Percentiles rank a stretch among this genome's conserved stretches.
Conservation (phyloP, 2,113 vertebrate species). For the Xenotilapia caudafasciata region DNA sequence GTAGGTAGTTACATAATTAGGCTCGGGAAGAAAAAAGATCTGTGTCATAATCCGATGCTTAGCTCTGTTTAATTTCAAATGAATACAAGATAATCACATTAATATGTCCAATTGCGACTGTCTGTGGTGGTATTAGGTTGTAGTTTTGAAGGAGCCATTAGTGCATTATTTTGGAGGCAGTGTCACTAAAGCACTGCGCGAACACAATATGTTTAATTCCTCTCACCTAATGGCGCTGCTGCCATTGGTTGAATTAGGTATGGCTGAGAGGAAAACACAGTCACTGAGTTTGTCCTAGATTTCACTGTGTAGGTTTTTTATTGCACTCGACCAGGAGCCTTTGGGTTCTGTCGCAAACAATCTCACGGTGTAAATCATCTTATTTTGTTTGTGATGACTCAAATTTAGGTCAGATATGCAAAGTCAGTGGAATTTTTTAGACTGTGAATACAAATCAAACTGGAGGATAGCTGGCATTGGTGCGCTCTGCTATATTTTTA, state of each 20-base stretch:
- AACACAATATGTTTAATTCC: background rate
- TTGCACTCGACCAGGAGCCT: slow-evolving; percentile 24
- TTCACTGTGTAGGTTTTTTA: slow-evolving; percentile 28
- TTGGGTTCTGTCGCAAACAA: slow-evolving; percentile 41
- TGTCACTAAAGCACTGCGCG: background rate
- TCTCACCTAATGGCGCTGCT: background rate
- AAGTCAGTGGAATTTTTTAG: background rate
- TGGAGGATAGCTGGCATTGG: background rate
- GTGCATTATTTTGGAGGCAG: background rate
- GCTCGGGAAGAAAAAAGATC: background rate
- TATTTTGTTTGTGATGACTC: slow-evolving; percentile 23
- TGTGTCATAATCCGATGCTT: background rate
- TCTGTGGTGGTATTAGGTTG: background rate
- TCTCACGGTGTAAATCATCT: slow-evolving; percentile 28
- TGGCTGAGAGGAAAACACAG: slow-evolving; percentile 50
- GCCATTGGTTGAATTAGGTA: slow-evolving; percentile 45
- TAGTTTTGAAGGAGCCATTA: background rate
- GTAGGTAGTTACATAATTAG: slow-evolving; percentile 50
- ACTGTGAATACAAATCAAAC: background rate
- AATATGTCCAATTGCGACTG: background rate
- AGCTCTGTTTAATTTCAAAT: background rate
- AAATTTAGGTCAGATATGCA: slow-evolving; percentile 13
- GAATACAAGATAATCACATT: background rate
- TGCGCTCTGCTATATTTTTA: background rate
- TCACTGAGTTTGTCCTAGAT: slow-evolving; percentile 57